Evolutionary conservation across 2,113 vertebrate species (phyloP).

Genomic region (Excalfactoria chinensis): DNA sequence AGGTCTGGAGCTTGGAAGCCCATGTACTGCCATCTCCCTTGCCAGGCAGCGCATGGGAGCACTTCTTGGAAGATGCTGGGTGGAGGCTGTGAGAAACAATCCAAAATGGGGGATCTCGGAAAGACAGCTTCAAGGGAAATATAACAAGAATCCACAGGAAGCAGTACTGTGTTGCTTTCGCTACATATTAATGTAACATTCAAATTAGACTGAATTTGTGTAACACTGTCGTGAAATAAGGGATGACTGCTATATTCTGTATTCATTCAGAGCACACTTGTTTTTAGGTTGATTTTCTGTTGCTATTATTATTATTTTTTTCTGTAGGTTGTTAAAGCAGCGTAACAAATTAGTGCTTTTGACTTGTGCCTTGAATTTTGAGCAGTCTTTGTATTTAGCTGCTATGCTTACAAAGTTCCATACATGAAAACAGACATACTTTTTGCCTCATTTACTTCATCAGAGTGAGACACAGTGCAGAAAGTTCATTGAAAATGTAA

Average conservation of each 20-base stretch:
- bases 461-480: background rate
- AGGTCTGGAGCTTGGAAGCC: background rate
- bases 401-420: background rate
- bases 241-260: background rate
- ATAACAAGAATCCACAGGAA: background rate
- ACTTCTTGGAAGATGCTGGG: background rate
- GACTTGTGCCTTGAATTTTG: background rate
- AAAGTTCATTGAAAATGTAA: background rate
- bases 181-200: background rate
- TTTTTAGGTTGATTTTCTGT: background rate
- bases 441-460: background rate
- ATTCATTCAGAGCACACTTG: background rate
- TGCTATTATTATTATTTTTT: background rate
- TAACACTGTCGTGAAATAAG: background rate
- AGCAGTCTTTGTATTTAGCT: background rate
- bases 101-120: background rate
- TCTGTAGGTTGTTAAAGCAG: background rate
- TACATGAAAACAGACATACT: background rate
- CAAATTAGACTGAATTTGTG: background rate
- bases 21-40: accelerated
- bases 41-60: background rate
- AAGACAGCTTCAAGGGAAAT: background rate
- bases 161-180: background rate
- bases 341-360: background rate
- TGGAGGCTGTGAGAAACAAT: background rate